Percentiles rank a stretch among this genome's conserved stretches.
Conservation (phyloP, 2,888 invertebrate species). For the Xylocampa areola region DNA sequence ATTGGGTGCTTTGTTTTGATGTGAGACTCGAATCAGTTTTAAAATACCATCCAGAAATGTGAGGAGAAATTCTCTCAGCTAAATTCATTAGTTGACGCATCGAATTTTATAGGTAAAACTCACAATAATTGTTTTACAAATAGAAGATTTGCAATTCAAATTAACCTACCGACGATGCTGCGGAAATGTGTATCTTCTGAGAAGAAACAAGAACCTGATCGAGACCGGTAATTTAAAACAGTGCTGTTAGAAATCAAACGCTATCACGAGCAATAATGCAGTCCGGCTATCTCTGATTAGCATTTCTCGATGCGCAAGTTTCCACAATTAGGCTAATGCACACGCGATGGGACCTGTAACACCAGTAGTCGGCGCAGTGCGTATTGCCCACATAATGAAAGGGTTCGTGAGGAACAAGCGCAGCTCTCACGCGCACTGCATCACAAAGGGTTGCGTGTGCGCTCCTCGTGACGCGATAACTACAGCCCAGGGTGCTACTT, state of each 20-base stretch:
- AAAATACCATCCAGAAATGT: slow-evolving; percentile 13
- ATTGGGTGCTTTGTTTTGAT: slow-evolving; percentile 46
- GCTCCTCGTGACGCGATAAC: slow-evolving; percentile 63
- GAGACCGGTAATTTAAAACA: slow-evolving; percentile 34
- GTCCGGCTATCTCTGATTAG: slow-evolving; percentile 75
- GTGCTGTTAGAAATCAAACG: slow-evolving; percentile 48
- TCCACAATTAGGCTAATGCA: slow-evolving; percentile 83
- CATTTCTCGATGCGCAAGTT: slow-evolving; percentile 80
- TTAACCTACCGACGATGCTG: slow-evolving; percentile 12
- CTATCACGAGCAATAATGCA: slow-evolving; percentile 54
- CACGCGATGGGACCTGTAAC: slow-evolving; percentile 81
- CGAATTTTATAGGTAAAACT: slow-evolving; percentile 10
- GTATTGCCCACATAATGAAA: slow-evolving; percentile 80
- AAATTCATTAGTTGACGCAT: not conserved
- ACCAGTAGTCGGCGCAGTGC: slow-evolving; percentile 82
- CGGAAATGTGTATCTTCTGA: slow-evolving; percentile 24
- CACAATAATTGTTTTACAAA: slow-evolving; percentile 27
- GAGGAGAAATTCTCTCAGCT: slow-evolving; percentile 3
- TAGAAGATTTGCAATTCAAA: slow-evolving; percentile 38
- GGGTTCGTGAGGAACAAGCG: slow-evolving; percentile 59
- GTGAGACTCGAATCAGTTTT: slow-evolving; percentile 31
- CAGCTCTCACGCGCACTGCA: slow-evolving; percentile 73
- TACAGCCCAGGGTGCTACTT: slow-evolving; percentile 42
- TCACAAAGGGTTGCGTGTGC: slow-evolving; percentile 65
- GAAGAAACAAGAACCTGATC: slow-evolving; percentile 37